Conservation (phyloP, 2,113 vertebrate genomes). For the Tragulus kanchil region DNA sequence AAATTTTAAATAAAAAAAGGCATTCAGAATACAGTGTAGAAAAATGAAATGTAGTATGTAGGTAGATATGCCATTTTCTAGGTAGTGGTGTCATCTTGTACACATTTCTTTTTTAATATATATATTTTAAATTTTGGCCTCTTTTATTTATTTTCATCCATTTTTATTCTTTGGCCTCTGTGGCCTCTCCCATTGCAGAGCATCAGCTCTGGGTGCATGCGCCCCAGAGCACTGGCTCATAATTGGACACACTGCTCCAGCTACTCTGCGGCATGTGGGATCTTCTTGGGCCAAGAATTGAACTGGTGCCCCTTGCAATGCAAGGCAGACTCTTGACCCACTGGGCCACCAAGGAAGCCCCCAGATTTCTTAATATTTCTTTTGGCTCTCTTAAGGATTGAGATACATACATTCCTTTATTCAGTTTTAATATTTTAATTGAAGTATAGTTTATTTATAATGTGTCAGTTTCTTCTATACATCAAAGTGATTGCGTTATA, state of each 20-base stretch:
- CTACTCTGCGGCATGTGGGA: too few relatives aligned
- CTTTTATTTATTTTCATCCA: too few relatives aligned
- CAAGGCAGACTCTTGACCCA: too few relatives aligned
- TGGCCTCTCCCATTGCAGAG: too few relatives aligned
- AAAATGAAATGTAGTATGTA: not conserved
- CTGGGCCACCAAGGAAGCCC: too few relatives aligned
- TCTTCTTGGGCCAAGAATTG: too few relatives aligned
- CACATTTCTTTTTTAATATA: not conserved
- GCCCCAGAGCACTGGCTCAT: too few relatives aligned
- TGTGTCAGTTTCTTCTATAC: not conserved
- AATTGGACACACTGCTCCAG: too few relatives aligned
- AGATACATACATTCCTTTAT: not conserved
- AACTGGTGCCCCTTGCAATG: too few relatives aligned
- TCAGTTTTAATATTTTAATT: not conserved
- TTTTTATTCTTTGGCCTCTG: too few relatives aligned
- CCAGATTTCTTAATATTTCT: not conserved
- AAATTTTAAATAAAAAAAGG: not conserved
- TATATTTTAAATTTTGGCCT: too few relatives aligned
- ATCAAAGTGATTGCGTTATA: not conserved
- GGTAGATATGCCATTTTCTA: not conserved
- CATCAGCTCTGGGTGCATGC: too few relatives aligned
- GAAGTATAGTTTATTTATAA: not conserved
- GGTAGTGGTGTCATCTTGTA: not conserved
- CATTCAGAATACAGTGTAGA: not conserved
- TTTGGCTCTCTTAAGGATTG: not conserved